Conservation (phyloP, 2,888 invertebrate species). For the Orthosia cruda region DNA sequence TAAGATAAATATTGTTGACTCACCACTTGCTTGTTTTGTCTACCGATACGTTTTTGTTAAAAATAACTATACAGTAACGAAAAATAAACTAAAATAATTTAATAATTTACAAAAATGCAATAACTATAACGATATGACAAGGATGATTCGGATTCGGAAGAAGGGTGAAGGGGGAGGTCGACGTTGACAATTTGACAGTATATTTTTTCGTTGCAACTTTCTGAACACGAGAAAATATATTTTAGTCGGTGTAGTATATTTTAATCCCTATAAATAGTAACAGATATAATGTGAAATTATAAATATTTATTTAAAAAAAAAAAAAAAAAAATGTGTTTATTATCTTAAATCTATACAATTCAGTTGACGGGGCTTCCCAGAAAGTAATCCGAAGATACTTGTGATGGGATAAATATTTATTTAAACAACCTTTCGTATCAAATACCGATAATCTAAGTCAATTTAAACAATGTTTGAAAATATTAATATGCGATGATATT, state of each 20-base stretch:
- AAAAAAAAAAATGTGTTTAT: too few relatives aligned
- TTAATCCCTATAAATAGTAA: not conserved
- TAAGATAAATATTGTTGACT: slow-evolving; percentile 68
- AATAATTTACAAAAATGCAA: slow-evolving; percentile 82
- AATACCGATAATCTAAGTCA: not conserved
- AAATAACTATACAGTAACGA: slow-evolving; percentile 78
- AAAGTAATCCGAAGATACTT: too few relatives aligned
- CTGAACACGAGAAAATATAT: not conserved
- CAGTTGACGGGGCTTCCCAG: too few relatives aligned
- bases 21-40: slow-evolving; percentile 78
- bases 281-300: not conserved
- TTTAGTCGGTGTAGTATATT: not conserved
- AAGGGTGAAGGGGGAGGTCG: slow-evolving; percentile 75
- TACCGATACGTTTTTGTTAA: slow-evolving; percentile 70
- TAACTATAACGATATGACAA: slow-evolving; percentile 82
- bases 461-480: not conserved
- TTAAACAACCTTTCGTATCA: not conserved
- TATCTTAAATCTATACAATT: too few relatives aligned
- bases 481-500: slow-evolving; percentile 10
- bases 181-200: slow-evolving; percentile 73
- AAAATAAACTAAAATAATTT: slow-evolving; percentile 87
- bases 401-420: too few relatives aligned
- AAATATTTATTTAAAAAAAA: too few relatives aligned
- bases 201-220: slow-evolving; percentile 25
- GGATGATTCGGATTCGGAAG: slow-evolving; percentile 82